Conservation (phyloP, 92 coral and sea anemone species). For the Umimayanthus kanabou region DNA sequence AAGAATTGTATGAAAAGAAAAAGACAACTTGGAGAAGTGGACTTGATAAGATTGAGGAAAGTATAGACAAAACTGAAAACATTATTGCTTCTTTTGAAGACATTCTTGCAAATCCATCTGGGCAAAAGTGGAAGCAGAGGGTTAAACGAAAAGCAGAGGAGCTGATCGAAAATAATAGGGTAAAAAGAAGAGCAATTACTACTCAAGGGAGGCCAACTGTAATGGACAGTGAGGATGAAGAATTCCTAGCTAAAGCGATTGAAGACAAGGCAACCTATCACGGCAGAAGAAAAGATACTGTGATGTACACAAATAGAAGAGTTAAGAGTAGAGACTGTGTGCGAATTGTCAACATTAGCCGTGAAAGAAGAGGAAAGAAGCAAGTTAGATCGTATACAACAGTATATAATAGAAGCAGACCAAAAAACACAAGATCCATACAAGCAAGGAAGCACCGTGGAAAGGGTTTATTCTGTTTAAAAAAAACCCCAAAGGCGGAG, state of each 20-base stretch:
- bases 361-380: constrained; percentile 19
- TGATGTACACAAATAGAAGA: constrained; percentile 33
- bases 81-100: neutral
- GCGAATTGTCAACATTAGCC: constrained; percentile 24
- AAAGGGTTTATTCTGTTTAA: neutral
- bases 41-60: neutral
- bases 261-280: constrained; percentile 47
- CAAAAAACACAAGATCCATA: neutral
- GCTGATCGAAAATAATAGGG: neutral
- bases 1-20: neutral
- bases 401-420: neutral
- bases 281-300: constrained; percentile 10
- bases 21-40: neutral
- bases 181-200: constrained; percentile 3
- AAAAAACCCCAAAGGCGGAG: neutral
- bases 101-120: neutral
- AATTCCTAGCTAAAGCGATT: constrained; percentile 27
- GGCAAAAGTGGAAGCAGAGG: constrained; percentile 3
- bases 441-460: neutral
- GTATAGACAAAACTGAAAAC: neutral
- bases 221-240: constrained; percentile 32
- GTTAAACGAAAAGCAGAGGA: constrained; percentile 15
- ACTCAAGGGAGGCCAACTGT: constrained; percentile 11
- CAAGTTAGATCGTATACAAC: neutral
- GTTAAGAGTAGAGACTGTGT: constrained; percentile 11